Evolutionary conservation across 2,113 vertebrate species (phyloP).

Genomic region (Zosterops lateralis): DNA sequence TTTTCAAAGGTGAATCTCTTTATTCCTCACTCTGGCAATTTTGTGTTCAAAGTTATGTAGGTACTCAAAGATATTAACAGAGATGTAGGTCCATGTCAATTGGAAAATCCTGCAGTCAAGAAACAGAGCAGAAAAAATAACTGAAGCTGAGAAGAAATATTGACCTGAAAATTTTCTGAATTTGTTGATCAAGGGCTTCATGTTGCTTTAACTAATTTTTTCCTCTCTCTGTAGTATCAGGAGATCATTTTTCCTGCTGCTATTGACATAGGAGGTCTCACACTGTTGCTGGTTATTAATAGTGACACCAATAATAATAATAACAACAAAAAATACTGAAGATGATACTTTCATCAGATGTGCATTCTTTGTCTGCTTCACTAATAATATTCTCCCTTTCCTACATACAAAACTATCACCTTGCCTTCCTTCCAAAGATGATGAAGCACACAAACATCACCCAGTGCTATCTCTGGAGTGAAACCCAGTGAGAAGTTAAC

Average conservation of each 20-base stretch:
- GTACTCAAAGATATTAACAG: background rate
- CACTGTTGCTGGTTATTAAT: background rate
- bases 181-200: background rate
- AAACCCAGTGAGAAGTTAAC: background rate
- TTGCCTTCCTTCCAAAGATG: background rate
- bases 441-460: background rate
- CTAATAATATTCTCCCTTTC: background rate
- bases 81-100: accelerated
- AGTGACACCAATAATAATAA: background rate
- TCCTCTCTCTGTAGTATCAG: background rate
- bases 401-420: background rate
- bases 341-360: background rate
- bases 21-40: background rate
- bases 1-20: background rate
- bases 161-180: background rate
- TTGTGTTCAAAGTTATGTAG: background rate
- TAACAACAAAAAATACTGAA: background rate
- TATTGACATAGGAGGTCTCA: background rate
- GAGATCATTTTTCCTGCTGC: background rate
- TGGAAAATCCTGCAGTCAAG: background rate
- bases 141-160: background rate
- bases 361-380: background rate
- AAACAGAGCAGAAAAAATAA: background rate
- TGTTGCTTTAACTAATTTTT: background rate
- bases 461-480: background rate